phyloP scores from a whole-genome alignment of 2,888 invertebrate genomes.

The Cephus rjabovi region DNA sequence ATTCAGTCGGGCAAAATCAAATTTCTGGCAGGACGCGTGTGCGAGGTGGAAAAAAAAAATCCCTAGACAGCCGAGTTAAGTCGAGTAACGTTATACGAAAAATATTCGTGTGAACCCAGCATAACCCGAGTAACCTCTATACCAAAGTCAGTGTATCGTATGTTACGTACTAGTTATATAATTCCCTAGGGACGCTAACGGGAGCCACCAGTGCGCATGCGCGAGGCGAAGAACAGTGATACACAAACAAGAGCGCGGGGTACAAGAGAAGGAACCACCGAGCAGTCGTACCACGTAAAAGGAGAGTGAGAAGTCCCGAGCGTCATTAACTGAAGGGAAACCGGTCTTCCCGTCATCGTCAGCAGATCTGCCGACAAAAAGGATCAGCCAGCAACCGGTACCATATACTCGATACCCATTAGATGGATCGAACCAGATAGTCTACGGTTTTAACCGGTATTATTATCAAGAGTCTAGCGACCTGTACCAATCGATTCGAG shows the following conservation, averaged over 20 bases:
- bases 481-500: not conserved
- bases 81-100: not conserved
- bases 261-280: not conserved
- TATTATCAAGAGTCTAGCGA: not conserved
- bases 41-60: not conserved
- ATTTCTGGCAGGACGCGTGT: not conserved
- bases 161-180: not conserved
- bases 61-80: not conserved
- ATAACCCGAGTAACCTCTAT: not conserved
- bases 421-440: too few species aligned
- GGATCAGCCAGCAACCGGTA: not conserved
- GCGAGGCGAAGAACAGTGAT: not conserved
- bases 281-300: not conserved
- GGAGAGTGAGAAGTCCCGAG: not conserved
- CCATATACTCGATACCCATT: not conserved
- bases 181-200: not conserved
- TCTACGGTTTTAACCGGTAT: not conserved
- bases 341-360: conserved; percentile 3
- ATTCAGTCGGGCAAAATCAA: not conserved
- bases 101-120: not conserved
- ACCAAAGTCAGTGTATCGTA: not conserved
- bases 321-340: not conserved
- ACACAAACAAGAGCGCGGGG: not conserved
- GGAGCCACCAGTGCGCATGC: not conserved
- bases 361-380: conserved; percentile 5